Percentiles rank a stretch among this genome's conserved stretches.
Conservation (phyloP, 2,113 vertebrate genomes). For the Eonycteris spelaea region DNA sequence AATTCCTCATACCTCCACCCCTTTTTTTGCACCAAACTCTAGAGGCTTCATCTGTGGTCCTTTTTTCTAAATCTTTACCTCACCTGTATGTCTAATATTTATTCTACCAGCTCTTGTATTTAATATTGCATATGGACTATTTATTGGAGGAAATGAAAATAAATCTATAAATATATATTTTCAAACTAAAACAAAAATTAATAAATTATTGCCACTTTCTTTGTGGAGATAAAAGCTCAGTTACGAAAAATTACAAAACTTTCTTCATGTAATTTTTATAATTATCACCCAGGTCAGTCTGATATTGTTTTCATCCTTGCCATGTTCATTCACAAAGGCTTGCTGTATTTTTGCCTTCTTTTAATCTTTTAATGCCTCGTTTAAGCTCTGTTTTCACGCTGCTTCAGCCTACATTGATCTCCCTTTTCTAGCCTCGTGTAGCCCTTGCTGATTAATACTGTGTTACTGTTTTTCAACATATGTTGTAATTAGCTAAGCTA, state of each 20-base stretch:
- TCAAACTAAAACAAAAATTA: neutral
- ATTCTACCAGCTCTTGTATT: neutral
- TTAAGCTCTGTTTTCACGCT: neutral
- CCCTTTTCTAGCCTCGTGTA: accelerated
- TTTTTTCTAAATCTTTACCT: neutral
- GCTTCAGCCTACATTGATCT: neutral
- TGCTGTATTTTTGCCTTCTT: neutral
- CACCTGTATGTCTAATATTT: no score
- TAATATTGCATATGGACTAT: neutral
- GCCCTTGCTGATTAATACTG: neutral
- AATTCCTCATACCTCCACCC: neutral
- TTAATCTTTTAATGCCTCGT: neutral
- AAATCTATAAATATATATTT: neutral
- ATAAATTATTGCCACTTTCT: neutral
- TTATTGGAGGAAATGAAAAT: neutral
- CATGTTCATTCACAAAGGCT: neutral
- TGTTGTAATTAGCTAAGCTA: neutral
- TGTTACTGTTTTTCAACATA: neutral
- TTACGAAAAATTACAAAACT: neutral
- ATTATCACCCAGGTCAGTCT: neutral
- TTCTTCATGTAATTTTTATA: neutral
- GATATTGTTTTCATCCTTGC: neutral
- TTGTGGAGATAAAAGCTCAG: neutral
- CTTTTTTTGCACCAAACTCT: neutral
- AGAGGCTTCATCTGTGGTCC: neutral